phyloP scores from a whole-genome alignment of 1,140 invertebrate genomes.

The Drosophila subpulchrella region DNA sequence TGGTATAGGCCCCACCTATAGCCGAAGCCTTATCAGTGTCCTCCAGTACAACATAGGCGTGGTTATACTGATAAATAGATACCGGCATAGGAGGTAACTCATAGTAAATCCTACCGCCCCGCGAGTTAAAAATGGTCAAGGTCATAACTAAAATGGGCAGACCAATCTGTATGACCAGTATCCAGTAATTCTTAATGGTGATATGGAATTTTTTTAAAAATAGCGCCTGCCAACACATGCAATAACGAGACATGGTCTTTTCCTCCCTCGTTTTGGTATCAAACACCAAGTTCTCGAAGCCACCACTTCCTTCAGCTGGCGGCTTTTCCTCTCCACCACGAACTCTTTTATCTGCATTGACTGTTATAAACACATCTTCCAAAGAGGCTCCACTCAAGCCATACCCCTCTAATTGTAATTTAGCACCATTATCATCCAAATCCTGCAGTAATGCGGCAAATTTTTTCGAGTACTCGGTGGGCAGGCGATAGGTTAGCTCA shows the following conservation, averaged over 20 bases:
- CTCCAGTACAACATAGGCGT: slow-evolving; percentile 2
- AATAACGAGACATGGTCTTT: background rate
- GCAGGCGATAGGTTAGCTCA: slow-evolving; percentile 70
- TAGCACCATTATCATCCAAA: slow-evolving; percentile 46
- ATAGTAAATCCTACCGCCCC: slow-evolving; percentile 20
- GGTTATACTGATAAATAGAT: slow-evolving; percentile 11
- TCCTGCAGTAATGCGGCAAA: slow-evolving; percentile 44
- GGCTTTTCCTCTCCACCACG: slow-evolving; percentile 3
- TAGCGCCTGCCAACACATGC: slow-evolving; percentile 85
- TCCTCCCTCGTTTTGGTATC: slow-evolving; percentile 8
- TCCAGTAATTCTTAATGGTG: slow-evolving; percentile 85
- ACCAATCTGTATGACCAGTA: slow-evolving; percentile 86
- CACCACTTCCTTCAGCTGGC: background rate
- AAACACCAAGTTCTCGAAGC: slow-evolving; percentile 11
- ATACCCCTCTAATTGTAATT: slow-evolving; percentile 89
- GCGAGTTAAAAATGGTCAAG: slow-evolving; percentile 85
- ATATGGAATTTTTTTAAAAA: slow-evolving; percentile 87
- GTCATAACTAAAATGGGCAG: slow-evolving; percentile 87
- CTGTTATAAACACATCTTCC: slow-evolving; percentile 93
- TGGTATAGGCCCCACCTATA: background rate
- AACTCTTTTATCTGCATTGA: slow-evolving; percentile 19
- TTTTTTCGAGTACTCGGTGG: slow-evolving; percentile 43
- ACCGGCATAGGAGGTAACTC: slow-evolving; percentile 18
- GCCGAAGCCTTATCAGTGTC: background rate
- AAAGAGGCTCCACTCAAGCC: slow-evolving; percentile 97